These are phyloP conservation scores for Ephialtes manifestator DNA, from an alignment of 2,888 invertebrate species.

Conservation along the genomic window DNA sequence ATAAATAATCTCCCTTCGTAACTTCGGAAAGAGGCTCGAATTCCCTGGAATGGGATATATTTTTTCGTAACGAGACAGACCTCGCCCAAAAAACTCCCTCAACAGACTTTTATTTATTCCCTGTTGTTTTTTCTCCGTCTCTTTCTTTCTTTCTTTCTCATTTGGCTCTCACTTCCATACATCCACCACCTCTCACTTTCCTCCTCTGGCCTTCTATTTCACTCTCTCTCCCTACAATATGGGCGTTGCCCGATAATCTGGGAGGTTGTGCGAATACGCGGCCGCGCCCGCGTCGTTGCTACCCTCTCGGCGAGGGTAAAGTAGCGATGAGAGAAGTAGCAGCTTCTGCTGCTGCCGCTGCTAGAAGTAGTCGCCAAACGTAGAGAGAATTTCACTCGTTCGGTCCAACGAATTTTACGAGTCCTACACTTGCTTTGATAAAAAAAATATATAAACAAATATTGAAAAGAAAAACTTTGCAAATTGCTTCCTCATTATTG, in stretches of 20 bases:
- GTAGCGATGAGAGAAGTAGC: not conserved
- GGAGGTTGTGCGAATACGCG: conserved; percentile 49
- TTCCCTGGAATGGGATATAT: too few relatives aligned
- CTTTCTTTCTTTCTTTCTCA: not conserved
- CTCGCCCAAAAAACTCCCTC: too few relatives aligned
- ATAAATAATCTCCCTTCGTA: too few relatives aligned
- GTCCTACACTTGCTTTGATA: too few relatives aligned
- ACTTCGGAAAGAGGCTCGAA: too few relatives aligned
- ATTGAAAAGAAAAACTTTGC: too few relatives aligned
- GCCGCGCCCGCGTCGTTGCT: conserved; percentile 48
- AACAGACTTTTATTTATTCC: not conserved
- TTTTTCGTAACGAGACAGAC: too few relatives aligned
- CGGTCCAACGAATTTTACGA: too few relatives aligned
- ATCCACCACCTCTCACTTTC: conserved; percentile 16
- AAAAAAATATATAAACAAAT: too few relatives aligned
- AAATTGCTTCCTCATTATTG: too few relatives aligned
- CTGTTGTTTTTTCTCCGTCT: not conserved
- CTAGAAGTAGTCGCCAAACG: too few relatives aligned
- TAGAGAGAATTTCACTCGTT: too few relatives aligned
- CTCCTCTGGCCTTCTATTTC: conserved; percentile 15
- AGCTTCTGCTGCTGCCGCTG: not conserved
- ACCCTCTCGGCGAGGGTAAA: conserved; percentile 55
- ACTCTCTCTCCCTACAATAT: conserved; percentile 46
- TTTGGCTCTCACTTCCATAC: not conserved
- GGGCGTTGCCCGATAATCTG: conserved; percentile 66